Evolutionary conservation across 2,113 vertebrate species (phyloP), one percentile per base, ranked within the genome.

Genomic region (Perca fluviatilis): DNA sequence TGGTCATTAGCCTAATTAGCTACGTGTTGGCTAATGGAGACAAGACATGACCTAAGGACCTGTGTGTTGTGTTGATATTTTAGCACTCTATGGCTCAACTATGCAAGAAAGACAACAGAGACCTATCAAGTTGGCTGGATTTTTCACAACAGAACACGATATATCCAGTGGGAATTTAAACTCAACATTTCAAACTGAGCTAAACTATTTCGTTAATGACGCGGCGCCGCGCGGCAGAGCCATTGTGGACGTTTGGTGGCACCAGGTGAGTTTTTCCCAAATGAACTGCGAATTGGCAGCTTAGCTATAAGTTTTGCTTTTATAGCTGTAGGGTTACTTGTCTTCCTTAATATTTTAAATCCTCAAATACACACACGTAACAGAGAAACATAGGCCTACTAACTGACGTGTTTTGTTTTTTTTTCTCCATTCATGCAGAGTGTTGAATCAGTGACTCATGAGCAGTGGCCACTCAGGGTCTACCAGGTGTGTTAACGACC

Each of bases 101-200:
- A 5, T 3, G 2, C 36, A 13, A 2, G 1, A 0, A 23, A 27
- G 14, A 9, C 21, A 11, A 27, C 27, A 46, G 46, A 67, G 25
- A 40, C 40, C 2, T 36, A 9, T 40, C 60, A 3, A 40, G 11
- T 21, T 46, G 33, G 4, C 33, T 62, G 10, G 7, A 16, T 47
- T 40, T 50, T 50, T n/a, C 18, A n/a, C 18, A 49, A 14, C 1
- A 40, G 27, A 16, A 21, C 3, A 11, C 21, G 14, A n/a, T 53
- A n/a, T 30, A 7, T 67, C 6, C 27, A n/a, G 46, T 1, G 18
- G 13, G 9, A 2, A 19, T 53, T 67, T 80, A 21, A 18, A 7
- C 36, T 18, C 0, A 50, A 40, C 70, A 43, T 21, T 33, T 33
- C 60, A 67, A 67, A 63, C 3, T 16, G 40, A 53, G 21, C 36